phyloP scores from a whole-genome alignment of 2,888 invertebrate species.

The Drosophila helvetica region DNA sequence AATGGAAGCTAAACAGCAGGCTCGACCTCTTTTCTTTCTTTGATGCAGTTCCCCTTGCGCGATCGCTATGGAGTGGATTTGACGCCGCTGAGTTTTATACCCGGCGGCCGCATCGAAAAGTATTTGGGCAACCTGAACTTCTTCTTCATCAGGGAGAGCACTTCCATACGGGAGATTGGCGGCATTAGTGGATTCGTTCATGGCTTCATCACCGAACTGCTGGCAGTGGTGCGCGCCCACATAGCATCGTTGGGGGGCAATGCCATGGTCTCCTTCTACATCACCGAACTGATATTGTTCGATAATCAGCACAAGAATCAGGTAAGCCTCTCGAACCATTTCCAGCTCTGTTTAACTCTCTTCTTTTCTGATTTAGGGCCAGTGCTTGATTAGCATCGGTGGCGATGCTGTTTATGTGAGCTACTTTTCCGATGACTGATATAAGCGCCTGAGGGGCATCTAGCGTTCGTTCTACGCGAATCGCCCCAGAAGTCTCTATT shows the following conservation, averaged over 20 bases:
- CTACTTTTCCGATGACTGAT: slow-evolving; percentile 87
- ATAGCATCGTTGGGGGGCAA: slow-evolving; percentile 97
- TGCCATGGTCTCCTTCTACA: slow-evolving; percentile 96
- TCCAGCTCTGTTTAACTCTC: no score
- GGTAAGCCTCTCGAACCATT: slow-evolving; percentile 85
- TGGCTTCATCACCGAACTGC: slow-evolving; percentile 94
- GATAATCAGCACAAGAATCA: slow-evolving; percentile 98
- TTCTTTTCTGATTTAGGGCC: slow-evolving; percentile 88
- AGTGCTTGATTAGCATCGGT: slow-evolving; percentile 97
- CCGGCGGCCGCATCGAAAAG: slow-evolving; percentile 90
- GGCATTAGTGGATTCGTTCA: slow-evolving; percentile 97
- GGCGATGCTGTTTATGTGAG: slow-evolving; percentile 96
- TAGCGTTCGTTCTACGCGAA: slow-evolving; percentile 82
- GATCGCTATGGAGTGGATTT: slow-evolving; percentile 88
- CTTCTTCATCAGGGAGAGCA: slow-evolving; percentile 97
- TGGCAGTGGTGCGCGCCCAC: slow-evolving; percentile 96
- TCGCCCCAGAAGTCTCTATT: slow-evolving; percentile 81
- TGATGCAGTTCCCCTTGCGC: slow-evolving; percentile 77
- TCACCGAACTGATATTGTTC: slow-evolving; percentile 95
- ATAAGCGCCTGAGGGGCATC: slow-evolving; percentile 80
- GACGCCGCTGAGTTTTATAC: slow-evolving; percentile 91
- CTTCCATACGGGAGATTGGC: slow-evolving; percentile 94
- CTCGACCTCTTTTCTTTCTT: neutral
- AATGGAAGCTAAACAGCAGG: no score
- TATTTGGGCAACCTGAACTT: slow-evolving; percentile 96